Evolutionary conservation across 2,113 vertebrate genomes (phyloP).

Genomic region (Notarius lentiginosus): DNA sequence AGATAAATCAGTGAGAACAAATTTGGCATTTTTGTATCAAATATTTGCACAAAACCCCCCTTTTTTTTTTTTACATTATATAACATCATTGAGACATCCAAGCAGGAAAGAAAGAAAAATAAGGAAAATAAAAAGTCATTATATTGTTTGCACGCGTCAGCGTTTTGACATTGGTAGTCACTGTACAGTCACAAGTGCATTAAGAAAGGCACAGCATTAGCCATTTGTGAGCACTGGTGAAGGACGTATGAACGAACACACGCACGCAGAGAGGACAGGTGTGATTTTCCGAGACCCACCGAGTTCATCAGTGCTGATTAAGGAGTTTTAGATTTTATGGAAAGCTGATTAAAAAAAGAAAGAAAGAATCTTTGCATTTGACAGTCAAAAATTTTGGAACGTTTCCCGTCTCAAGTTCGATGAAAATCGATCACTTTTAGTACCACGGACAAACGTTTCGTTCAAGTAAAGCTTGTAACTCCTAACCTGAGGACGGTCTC

Average conservation of each 20-base stretch:
- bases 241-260: neutral
- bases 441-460: neutral
- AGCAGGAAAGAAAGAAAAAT: conserved; percentile 26
- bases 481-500: neutral
- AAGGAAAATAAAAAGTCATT: conserved; percentile 24
- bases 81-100: conserved; percentile 25
- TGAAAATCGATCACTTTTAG: neutral
- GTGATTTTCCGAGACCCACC: neutral
- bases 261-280: neutral
- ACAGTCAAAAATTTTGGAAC: conserved; percentile 6
- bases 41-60: conserved; percentile 33
- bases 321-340: neutral
- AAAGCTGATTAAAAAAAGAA: neutral
- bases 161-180: conserved; percentile 37
- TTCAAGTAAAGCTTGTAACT: neutral
- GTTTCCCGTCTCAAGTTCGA: neutral
- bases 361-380: neutral
- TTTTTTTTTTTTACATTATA: conserved; percentile 9
- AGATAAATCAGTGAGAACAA: conserved; percentile 17
- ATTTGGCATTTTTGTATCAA: conserved; percentile 49
- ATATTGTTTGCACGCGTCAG: conserved; percentile 42
- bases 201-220: conserved; percentile 54
- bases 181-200: conserved; percentile 52
- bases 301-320: neutral
- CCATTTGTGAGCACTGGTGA: conserved; percentile 42